phyloP scores from a whole-genome alignment of 2,888 invertebrate genomes.

The Chirona hameri region DNA sequence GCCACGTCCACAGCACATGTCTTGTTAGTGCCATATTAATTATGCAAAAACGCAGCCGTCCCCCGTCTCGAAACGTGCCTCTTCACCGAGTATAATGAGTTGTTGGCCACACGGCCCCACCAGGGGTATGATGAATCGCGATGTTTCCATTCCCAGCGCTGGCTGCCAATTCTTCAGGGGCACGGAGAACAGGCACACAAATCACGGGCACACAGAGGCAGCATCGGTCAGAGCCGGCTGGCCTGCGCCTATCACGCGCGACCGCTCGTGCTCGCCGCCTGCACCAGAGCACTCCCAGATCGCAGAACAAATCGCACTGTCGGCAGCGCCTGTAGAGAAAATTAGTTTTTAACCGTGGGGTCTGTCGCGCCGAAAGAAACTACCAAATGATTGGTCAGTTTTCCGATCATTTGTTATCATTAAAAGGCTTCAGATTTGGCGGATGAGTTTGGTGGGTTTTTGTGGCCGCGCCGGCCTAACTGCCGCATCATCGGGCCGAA shows the following conservation, averaged over 20 bases:
- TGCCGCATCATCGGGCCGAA: slow-evolving; percentile 3
- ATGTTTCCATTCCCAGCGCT: not conserved
- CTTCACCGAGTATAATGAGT: slow-evolving; percentile 25
- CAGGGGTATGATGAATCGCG: not conserved
- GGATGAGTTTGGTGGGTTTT: not conserved
- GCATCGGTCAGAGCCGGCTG: not conserved
- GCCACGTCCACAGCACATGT: not conserved
- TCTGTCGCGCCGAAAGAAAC: not conserved
- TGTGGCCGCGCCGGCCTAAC: not conserved
- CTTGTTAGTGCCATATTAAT: slow-evolving; percentile 28
- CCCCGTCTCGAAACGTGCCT: slow-evolving; percentile 13
- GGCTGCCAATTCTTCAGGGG: not conserved
- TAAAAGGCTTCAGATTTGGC: slow-evolving; percentile 5
- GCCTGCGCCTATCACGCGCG: not conserved
- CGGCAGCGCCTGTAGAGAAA: not conserved
- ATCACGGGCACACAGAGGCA: not conserved
- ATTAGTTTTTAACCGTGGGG: not conserved
- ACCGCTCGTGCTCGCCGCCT: not conserved
- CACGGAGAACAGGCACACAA: not conserved
- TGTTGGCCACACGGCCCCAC: slow-evolving; percentile 5
- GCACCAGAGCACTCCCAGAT: not conserved
- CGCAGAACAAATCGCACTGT: not conserved
- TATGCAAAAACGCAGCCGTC: slow-evolving; percentile 26
- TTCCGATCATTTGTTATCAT: slow-evolving; percentile 23
- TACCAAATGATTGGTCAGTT: slow-evolving; percentile 23